Evolutionary conservation across 1,140 invertebrate genomes (phyloP), one percentile per base, ranked within the genome.

Genomic region (Halotydeus destructor): DNA sequence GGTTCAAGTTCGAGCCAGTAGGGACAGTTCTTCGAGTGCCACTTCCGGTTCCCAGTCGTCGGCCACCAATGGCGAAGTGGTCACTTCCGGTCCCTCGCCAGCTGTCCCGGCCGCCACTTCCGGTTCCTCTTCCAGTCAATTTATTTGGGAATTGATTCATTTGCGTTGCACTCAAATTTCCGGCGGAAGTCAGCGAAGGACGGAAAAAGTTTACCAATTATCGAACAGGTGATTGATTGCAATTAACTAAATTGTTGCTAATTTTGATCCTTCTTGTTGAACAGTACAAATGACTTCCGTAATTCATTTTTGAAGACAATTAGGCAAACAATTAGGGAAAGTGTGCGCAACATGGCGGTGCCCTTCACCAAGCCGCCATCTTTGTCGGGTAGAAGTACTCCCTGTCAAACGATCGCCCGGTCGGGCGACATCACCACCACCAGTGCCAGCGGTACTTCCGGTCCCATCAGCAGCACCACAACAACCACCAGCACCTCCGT

Each of bases 271-370:
- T 9, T 19, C 2, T 31, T 14, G n/a, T 19, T 2, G 22, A 66
- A 12, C 60, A 89, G 85, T 60, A 89, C 86, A 23, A 75, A 75
- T 39, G 86, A 93, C 57, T 91, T 91, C 59, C 74, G 88, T 50
- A 88, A 89, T 60, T 83, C 84, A 49, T 93, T 94, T 67, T 68
- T 96, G 48, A 86, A 85, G 60, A 91, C 85, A 34, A 93, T 94
- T 50, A 69, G 86, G 38, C 85, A 93, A 63, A 93, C 91, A 31
- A 94, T 94, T 46, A 70, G 86, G 42, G 88, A 94, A 60, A 84
- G 80, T 43, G 84, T 89, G 9, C 70, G 83, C 49, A 88, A 88
- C 54, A 89, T 88, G 83, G 84, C 76, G 53, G 79, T 89, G 62
- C 83, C 84, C 44, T 72, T 73, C 8, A 46, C 48, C 9, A 50